phyloP scores from a whole-genome alignment of 1,140 invertebrate species.

The Latrodectus geometricus region DNA sequence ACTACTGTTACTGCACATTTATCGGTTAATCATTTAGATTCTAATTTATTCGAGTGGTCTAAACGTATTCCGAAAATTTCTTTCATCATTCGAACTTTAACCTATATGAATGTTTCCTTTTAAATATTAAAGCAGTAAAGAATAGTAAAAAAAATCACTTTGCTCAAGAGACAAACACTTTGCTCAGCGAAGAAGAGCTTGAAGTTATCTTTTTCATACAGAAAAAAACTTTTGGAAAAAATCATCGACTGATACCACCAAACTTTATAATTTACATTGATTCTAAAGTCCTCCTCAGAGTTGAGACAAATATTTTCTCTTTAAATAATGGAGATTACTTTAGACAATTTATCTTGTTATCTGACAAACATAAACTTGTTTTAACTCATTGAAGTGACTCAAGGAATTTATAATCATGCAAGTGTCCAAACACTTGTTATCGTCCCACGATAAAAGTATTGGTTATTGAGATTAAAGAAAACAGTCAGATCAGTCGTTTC shows the following conservation, averaged over 20 bases:
- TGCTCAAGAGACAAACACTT: background rate
- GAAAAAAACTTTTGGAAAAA: background rate
- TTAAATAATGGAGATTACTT: too few relatives aligned
- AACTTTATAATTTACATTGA: constrained; percentile 3
- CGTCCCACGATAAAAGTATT: background rate
- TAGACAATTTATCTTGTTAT: too few relatives aligned
- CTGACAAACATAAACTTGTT: too few relatives aligned
- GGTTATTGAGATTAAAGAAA: background rate
- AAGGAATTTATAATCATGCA: background rate
- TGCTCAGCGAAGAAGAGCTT: background rate
- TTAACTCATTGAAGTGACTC: too few relatives aligned
- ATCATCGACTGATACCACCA: constrained; percentile 12
- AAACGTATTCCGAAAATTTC: too few relatives aligned
- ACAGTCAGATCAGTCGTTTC: too few relatives aligned
- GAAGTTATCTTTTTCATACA: background rate
- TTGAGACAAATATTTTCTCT: too few relatives aligned
- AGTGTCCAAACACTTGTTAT: constrained; percentile 4
- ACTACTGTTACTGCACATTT: background rate
- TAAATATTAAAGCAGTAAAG: too few relatives aligned
- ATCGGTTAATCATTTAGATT: too few relatives aligned
- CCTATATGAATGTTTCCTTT: too few relatives aligned
- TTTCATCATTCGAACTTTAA: background rate
- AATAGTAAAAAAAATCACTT: too few relatives aligned
- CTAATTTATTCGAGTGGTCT: constrained; percentile 7
- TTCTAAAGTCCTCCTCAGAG: too few relatives aligned